Conservation (phyloP, 2,113 vertebrate genomes). For the Heliornis fulica region DNA sequence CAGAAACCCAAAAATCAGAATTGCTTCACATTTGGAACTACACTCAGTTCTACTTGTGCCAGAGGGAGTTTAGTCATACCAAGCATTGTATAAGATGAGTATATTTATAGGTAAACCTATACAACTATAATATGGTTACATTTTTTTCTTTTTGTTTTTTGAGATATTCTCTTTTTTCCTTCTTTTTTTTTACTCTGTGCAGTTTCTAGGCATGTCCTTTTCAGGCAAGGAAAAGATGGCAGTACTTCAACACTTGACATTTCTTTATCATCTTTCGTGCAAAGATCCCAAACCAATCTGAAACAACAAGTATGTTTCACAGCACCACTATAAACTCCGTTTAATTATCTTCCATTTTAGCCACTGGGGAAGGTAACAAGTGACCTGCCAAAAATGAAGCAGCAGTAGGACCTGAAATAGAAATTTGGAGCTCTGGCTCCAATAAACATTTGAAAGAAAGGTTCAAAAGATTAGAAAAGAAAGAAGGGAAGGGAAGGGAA, state of each 20-base stretch:
- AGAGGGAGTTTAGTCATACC: background rate
- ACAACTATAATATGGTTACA: background rate
- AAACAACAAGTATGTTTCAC: background rate
- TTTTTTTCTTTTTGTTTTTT: background rate
- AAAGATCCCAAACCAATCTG: background rate
- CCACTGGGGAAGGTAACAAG: background rate
- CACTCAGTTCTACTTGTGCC: background rate
- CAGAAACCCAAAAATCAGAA: background rate
- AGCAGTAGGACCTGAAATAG: background rate
- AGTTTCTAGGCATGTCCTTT: background rate
- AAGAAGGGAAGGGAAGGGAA: fast-evolving
- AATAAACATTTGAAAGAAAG: too few species aligned
- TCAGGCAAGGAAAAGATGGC: background rate
- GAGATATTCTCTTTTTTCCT: background rate
- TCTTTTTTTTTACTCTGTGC: background rate
- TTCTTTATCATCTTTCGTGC: background rate
- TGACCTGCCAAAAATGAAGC: background rate
- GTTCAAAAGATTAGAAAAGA: too few species aligned
- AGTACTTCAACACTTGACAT: background rate
- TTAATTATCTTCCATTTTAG: background rate
- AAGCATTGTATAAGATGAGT: background rate
- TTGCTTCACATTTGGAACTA: background rate
- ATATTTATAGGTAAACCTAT: background rate
- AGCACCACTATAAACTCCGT: background rate
- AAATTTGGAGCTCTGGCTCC: background rate